Percentiles rank a stretch among this genome's conserved stretches.
phyloP scores from a whole-genome alignment of 2,797 vertebrate genomes.

The Carcharodon carcharias region DNA sequence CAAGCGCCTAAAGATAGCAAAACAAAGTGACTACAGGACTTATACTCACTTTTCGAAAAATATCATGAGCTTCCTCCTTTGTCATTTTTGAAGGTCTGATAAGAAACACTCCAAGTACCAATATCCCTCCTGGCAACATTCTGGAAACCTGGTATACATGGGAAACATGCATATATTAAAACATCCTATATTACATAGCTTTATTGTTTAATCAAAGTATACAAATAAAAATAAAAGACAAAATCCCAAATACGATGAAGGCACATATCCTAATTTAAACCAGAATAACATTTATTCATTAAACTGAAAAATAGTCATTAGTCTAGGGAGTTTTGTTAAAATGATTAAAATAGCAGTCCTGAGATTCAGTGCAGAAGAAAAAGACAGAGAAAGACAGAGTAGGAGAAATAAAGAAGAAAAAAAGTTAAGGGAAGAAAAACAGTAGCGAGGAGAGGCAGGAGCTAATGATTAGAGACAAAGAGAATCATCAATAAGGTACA shows the following conservation, averaged over 20 bases:
- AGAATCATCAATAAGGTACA: background rate
- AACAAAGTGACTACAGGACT: background rate
- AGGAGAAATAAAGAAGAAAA: background rate
- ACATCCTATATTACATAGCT: background rate
- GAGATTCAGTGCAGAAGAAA: background rate
- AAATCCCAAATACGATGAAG: background rate
- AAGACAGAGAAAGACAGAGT: background rate
- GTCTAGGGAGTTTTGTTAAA: background rate
- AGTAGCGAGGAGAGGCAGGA: background rate
- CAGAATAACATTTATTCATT: background rate
- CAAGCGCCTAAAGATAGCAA: background rate
- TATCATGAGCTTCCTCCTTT: constrained; percentile 72
- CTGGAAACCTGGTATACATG: constrained; percentile 69
- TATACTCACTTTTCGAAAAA: constrained; percentile 68
- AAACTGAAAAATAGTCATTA: background rate
- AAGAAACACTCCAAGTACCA: constrained; percentile 80
- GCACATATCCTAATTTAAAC: background rate
- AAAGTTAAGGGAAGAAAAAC: background rate
- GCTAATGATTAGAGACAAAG: background rate
- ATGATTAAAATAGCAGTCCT: background rate
- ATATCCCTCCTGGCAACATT: constrained; percentile 86
- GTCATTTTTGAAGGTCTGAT: constrained; percentile 66
- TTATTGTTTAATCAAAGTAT: background rate
- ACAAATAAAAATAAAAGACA: background rate
- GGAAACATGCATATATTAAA: background rate